Evolutionary conservation across 2,113 vertebrate genomes (phyloP).

Genomic region (Tragulus kanchil): DNA sequence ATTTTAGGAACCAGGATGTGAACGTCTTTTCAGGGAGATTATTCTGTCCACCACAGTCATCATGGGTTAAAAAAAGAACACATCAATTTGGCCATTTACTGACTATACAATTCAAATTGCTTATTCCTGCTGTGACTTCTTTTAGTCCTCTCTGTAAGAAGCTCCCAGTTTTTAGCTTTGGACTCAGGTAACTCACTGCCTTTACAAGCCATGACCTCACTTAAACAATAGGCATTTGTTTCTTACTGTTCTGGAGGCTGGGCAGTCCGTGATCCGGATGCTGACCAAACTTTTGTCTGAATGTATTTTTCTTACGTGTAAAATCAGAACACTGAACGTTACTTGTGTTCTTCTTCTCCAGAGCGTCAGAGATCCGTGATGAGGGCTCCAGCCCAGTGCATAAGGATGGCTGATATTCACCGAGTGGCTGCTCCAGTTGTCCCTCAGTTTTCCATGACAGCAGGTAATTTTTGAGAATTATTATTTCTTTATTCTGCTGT

Average conservation of each 20-base stretch:
- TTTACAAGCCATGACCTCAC: background rate
- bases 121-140: background rate
- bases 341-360: background rate
- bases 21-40: background rate
- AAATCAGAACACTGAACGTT: background rate
- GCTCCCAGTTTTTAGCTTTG: background rate
- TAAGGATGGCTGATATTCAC: background rate
- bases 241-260: background rate
- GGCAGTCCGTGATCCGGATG: background rate
- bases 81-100: background rate
- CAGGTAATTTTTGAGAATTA: background rate
- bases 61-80: background rate
- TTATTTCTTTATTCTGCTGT: background rate
- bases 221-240: background rate
- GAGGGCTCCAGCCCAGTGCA: background rate
- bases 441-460: background rate
- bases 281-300: background rate
- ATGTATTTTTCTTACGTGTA: background rate
- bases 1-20: background rate
- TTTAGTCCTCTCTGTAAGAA: background rate
- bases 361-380: background rate
- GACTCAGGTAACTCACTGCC: background rate
- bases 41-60: background rate
- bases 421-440: background rate
- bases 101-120: background rate